Evolutionary conservation across 1,140 invertebrate genomes (phyloP), one percentile per base, ranked within the genome.

Genomic region (Brachionus angularis): DNA sequence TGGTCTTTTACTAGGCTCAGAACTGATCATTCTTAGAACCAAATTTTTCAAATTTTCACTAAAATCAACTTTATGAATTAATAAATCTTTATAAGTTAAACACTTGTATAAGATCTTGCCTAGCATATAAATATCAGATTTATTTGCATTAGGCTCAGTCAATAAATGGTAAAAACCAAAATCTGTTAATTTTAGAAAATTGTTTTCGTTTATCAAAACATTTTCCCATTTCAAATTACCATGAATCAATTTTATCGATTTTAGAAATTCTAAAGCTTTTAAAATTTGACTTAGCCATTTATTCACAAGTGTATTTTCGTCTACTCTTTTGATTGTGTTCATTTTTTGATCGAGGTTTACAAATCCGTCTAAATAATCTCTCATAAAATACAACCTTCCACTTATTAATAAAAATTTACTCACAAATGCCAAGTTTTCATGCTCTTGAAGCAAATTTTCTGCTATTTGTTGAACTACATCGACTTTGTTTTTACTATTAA

Each of bases 241-340:
- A 14, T 58, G 53, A 3, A 23, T 10, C 53, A 10, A 12, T n/a
- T 21, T 58, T 33, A 23, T 58, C 18, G n/a, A n/a, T n/a, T n/a
- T n/a, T 14, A 58, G 25, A 58, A 10, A 36, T 2, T 14, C 27
- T 23, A 58, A 34, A 1, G 33, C 53, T 12, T 58, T 58, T 23
- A 58, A n/a, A n/a, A 58, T 58, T 58, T 58, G 53, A 39, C 5
- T 39, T 2, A 58, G 27, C 53, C 53, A 58, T 58, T 58, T 58
- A 21, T 58, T 39, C 16, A 58, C 12, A 12, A 58, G 25, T 23
- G n/a, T 39, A 18, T 18, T 39, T 10, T 58, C 53, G 18, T 16
- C 39, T 23, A 58, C 16, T 10, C 27, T 39, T 10, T 16, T 23
- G 1, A 58, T 16, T 23, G n/a, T n/a, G n/a, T 58, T 58, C 8